Percentiles rank a stretch among this genome's conserved stretches.
phyloP scores from a whole-genome alignment of 35 echinoderm and acorn worm species.

The Strongylocentrotus purpuratus region DNA sequence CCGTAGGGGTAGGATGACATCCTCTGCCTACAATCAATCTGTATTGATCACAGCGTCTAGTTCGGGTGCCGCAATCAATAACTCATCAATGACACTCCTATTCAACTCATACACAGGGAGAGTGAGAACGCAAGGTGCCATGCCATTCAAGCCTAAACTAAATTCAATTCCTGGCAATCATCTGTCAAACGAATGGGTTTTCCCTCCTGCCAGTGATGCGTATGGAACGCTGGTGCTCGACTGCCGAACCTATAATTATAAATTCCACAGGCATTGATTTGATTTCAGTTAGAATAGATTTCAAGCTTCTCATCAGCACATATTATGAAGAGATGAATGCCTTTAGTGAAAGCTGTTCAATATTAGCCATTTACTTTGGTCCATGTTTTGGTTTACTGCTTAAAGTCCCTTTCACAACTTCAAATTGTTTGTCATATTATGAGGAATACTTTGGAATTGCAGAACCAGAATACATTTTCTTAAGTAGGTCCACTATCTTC shows the following conservation, averaged over 20 bases:
- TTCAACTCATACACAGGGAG: not conserved
- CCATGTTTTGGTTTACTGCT: too few relatives aligned
- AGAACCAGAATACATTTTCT: not conserved
- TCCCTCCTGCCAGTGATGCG: not conserved
- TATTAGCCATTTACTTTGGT: not conserved
- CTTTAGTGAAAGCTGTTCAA: not conserved
- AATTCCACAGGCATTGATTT: not conserved
- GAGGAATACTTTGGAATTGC: not conserved
- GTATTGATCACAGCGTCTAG: not conserved
- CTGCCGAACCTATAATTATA: not conserved
- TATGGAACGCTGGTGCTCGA: not conserved
- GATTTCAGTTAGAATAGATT: constrained; percentile 16
- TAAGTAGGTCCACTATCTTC: not conserved
- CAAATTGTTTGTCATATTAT: not conserved
- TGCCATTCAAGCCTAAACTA: constrained; percentile 7
- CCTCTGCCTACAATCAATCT: not conserved
- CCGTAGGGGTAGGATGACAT: constrained; percentile 20
- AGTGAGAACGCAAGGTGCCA: not conserved
- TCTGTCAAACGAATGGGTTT: not conserved
- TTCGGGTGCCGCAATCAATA: not conserved
- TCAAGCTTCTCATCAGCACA: not conserved
- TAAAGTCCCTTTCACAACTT: not conserved
- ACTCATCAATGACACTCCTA: not conserved
- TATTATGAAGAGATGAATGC: not conserved
- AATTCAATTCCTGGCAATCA: not conserved